Percentiles rank a stretch among this genome's conserved stretches.
These are phyloP conservation scores for Heliconius aoede DNA, from an alignment of 2,888 invertebrate genomes.

Conservation along the genomic window DNA sequence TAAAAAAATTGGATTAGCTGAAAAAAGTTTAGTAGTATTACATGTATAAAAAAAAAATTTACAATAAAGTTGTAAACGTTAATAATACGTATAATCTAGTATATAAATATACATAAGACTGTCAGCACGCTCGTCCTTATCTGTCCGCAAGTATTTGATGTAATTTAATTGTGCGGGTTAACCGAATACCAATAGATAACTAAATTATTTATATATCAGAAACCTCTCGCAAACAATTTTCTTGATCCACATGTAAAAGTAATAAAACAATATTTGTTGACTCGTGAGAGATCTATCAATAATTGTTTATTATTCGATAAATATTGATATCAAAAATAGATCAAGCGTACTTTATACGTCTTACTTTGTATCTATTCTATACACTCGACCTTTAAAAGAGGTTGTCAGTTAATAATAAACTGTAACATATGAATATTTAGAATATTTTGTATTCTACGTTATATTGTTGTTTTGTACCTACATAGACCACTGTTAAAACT, in stretches of 20 bases:
- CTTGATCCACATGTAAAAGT: neutral
- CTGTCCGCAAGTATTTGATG: too few relatives aligned
- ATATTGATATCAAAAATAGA: conserved; percentile 5
- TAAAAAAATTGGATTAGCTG: too few relatives aligned
- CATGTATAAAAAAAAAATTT: too few relatives aligned
- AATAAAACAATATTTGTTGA: conserved; percentile 4
- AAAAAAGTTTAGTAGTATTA: too few relatives aligned
- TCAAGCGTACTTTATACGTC: neutral
- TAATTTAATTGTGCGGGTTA: neutral
- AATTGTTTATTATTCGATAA: conserved; percentile 18
- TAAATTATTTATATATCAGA: neutral
- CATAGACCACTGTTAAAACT: neutral
- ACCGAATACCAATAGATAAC: too few relatives aligned
- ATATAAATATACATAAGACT: too few relatives aligned
- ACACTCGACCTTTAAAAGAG: conserved; percentile 17
- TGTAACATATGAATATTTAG: neutral
- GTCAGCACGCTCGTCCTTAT: too few relatives aligned
- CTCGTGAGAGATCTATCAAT: conserved; percentile 7
- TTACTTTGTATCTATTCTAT: neutral
- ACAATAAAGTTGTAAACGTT: too few relatives aligned
- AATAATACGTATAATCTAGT: too few relatives aligned
- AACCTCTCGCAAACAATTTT: conserved; percentile 4
- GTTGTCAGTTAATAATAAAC: too few relatives aligned
- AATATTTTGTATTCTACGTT: neutral
- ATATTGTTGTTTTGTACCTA: neutral